Percentiles rank a stretch among this genome's conserved stretches.
These are phyloP conservation scores for Strigamia transsilvanica DNA, from an alignment of 2,888 invertebrate genomes.

Conservation along the genomic window DNA sequence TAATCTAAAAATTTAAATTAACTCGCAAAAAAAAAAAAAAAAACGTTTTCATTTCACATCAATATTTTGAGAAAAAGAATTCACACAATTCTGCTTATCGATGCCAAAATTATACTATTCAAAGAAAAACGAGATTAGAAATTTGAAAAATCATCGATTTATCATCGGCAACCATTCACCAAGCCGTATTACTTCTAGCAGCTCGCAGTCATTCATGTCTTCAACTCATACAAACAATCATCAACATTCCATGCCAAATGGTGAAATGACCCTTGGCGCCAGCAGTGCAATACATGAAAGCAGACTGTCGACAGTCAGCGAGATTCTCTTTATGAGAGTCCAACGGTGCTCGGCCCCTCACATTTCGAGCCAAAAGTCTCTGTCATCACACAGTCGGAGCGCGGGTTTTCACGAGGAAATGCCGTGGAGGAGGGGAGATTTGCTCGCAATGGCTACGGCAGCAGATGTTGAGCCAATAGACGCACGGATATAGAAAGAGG, in stretches of 20 bases:
- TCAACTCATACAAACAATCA: constrained; percentile 38
- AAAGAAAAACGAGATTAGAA: neutral
- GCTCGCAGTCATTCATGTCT: constrained; percentile 39
- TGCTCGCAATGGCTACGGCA: constrained; percentile 38
- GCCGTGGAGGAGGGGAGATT: constrained; percentile 32
- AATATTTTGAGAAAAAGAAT: too few relatives aligned
- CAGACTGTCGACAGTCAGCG: constrained; percentile 42
- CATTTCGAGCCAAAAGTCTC: constrained; percentile 45
- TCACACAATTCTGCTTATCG: too few relatives aligned
- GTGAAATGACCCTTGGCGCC: constrained; percentile 45
- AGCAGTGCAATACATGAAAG: constrained; percentile 46
- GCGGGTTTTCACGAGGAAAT: neutral
- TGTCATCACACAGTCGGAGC: constrained; percentile 44
- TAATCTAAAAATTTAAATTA: too few relatives aligned
- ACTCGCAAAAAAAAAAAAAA: too few relatives aligned
- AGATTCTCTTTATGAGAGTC: constrained; percentile 47
- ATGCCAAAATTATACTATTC: neutral
- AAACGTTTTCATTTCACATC: too few relatives aligned
- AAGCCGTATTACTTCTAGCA: constrained; percentile 6
- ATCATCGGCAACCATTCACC: neutral
- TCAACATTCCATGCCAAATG: constrained; percentile 44
- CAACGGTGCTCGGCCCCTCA: constrained; percentile 48
- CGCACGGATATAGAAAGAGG: constrained; percentile 37
- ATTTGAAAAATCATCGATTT: neutral
- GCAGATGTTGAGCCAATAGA: constrained; percentile 43